Conservation (phyloP, 2,113 vertebrate species). For the Pollachius pollachius region DNA sequence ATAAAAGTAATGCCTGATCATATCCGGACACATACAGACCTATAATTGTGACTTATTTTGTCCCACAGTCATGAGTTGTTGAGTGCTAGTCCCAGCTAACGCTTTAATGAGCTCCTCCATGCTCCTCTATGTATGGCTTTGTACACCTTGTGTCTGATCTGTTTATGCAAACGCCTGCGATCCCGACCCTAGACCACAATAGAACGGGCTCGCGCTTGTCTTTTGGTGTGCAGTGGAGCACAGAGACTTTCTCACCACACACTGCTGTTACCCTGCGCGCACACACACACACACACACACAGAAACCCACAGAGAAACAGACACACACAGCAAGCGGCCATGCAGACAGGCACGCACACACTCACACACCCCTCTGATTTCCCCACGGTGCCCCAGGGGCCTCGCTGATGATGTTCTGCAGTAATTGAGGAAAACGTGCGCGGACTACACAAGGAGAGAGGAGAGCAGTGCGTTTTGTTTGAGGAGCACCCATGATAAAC, state of each 20-base stretch:
- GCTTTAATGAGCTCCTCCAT: not conserved
- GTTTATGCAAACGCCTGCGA: conserved; percentile 45
- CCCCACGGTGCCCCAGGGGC: conserved; percentile 40
- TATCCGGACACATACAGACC: too few relatives aligned
- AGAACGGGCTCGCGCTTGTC: conserved; percentile 20
- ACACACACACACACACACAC: not conserved
- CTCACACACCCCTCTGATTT: conserved; percentile 40
- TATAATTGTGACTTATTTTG: too few relatives aligned
- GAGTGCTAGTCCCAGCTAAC: not conserved
- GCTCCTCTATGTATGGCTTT: conserved; percentile 16
- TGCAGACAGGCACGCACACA: conserved; percentile 8
- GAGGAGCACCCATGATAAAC: conserved; percentile 33
- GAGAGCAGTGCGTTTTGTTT: conserved; percentile 23
- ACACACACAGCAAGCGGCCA: not conserved
- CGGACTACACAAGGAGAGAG: conserved; percentile 32
- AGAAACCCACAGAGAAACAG: not conserved
- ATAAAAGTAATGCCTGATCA: too few relatives aligned
- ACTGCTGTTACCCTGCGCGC: not conserved
- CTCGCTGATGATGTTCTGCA: conserved; percentile 53
- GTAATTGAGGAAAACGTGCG: conserved; percentile 56
- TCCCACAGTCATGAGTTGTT: too few relatives aligned
- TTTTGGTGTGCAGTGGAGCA: not conserved
- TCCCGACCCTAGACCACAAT: conserved; percentile 6
- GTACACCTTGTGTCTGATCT: conserved; percentile 20
- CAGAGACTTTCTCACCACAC: not conserved